Percentiles rank a stretch among this genome's conserved stretches.
phyloP scores from a whole-genome alignment of 2,797 vertebrate genomes.

The Neopelma chrysocephalum region DNA sequence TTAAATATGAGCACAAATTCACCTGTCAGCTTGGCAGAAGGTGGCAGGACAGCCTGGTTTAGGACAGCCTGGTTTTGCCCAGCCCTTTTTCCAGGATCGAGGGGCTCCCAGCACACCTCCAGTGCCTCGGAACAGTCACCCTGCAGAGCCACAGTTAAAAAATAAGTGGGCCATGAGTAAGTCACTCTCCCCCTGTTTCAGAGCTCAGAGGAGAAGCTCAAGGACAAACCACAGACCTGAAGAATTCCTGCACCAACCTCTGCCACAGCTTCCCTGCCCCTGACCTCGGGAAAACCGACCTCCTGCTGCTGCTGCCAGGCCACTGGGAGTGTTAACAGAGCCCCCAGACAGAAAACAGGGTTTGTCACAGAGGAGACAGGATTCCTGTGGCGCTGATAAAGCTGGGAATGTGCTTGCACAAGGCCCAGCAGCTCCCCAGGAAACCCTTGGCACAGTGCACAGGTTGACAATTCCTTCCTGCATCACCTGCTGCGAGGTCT shows the following conservation, averaged over 20 bases:
- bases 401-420: background rate
- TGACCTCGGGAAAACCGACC: background rate
- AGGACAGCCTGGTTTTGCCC: background rate
- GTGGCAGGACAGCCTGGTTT: background rate
- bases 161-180: background rate
- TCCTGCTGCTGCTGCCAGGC: background rate
- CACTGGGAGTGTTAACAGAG: background rate
- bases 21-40: background rate
- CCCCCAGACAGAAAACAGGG: background rate
- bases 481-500: background rate
- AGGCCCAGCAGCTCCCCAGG: background rate
- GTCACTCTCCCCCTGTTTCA: background rate
- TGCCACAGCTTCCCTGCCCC: background rate
- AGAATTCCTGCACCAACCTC: background rate
- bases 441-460: background rate
- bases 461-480: background rate
- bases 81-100: background rate
- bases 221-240: background rate
- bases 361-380: background rate
- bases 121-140: background rate
- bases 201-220: fast-evolving
- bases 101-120: background rate
- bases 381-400: background rate
- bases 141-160: background rate
- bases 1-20: background rate